These are phyloP conservation scores for Passer domesticus DNA, from an alignment of 2,113 vertebrate species.

Conservation along the genomic window DNA sequence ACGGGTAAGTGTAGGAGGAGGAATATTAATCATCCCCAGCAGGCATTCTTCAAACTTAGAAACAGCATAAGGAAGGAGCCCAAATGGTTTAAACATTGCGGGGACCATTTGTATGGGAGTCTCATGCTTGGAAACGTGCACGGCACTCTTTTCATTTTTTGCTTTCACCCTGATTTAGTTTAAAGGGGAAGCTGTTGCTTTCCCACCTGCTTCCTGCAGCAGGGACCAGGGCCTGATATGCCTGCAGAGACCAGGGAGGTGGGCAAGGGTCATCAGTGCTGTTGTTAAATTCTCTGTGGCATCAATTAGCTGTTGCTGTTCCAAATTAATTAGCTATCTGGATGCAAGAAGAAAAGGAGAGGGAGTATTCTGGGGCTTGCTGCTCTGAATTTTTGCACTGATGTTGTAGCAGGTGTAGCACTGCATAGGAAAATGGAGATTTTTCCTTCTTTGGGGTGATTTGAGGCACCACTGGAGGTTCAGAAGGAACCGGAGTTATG, in stretches of 20 bases:
- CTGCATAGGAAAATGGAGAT: neutral
- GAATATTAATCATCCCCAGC: conserved; percentile 57
- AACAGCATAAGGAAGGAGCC: conserved; percentile 59
- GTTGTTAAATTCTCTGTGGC: neutral
- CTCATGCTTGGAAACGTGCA: conserved; percentile 51
- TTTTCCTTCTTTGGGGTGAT: neutral
- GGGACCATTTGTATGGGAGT: conserved; percentile 56
- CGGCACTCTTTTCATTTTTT: neutral
- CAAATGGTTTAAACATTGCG: conserved; percentile 36
- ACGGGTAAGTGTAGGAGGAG: conserved; percentile 43
- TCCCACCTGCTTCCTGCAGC: neutral
- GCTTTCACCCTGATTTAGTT: neutral
- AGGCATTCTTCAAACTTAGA: conserved; percentile 53
- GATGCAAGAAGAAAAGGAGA: neutral
- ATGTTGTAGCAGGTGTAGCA: neutral
- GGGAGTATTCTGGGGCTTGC: fast-evolving
- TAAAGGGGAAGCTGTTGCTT: neutral
- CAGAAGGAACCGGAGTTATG: neutral
- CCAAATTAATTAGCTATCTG: neutral
- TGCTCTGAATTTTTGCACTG: neutral
- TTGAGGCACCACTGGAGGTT: fast-evolving
- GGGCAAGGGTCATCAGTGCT: neutral
- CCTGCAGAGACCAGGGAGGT: neutral
- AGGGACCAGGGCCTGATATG: neutral
- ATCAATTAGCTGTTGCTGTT: neutral